Conservation (phyloP, 1,140 invertebrate species). For the Drosophila nigrodunni region DNA sequence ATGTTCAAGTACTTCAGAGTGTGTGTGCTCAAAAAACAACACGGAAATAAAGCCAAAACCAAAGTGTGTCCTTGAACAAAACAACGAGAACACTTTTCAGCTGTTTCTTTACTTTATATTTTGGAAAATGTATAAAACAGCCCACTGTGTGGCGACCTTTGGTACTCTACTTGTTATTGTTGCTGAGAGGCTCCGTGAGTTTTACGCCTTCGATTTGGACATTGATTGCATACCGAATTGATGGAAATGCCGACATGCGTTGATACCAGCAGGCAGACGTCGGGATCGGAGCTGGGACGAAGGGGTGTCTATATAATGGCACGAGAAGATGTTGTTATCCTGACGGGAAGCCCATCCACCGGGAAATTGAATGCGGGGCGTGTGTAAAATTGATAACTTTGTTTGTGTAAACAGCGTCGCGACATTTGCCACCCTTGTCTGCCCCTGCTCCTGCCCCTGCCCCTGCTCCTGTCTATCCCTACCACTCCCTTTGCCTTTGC, state of each 20-base stretch:
- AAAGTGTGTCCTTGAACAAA: too few species aligned
- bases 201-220: constrained; percentile 72
- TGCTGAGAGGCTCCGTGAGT: constrained; percentile 58
- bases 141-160: constrained; percentile 23
- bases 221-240: constrained; percentile 81
- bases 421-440: constrained; percentile 48
- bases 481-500: constrained; percentile 12
- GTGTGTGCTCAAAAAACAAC: background rate
- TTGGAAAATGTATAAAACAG: constrained; percentile 24
- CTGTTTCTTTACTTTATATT: too few species aligned
- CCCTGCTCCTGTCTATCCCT: background rate
- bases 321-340: constrained; percentile 52
- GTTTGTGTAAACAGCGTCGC: constrained; percentile 81
- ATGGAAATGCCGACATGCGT: constrained; percentile 63
- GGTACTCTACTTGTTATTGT: constrained; percentile 47
- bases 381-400: constrained; percentile 83
- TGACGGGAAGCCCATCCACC: constrained; percentile 41
- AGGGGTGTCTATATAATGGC: constrained; percentile 17
- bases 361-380: constrained; percentile 44
- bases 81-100: too few species aligned
- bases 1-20: background rate
- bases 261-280: background rate
- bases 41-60: background rate
- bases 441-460: background rate
- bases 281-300: background rate